Conservation (phyloP, 2,797 vertebrate species). For the Myotis planiceps region DNA sequence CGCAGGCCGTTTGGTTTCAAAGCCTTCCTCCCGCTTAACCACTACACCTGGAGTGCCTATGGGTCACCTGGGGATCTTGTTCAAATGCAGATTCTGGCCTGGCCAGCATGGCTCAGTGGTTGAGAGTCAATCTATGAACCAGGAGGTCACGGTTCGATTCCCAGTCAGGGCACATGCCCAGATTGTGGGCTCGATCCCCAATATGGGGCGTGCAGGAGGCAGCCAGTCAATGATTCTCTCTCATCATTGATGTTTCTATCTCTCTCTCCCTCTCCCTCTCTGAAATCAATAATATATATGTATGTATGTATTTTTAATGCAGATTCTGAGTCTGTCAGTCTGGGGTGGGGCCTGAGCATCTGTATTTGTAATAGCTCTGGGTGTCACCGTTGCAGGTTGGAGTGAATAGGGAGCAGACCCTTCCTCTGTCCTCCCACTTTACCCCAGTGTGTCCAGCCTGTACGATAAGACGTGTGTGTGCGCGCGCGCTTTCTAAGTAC, state of each 20-base stretch:
- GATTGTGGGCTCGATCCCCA: too few relatives aligned
- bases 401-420: background rate
- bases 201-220: too few relatives aligned
- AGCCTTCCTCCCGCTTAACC: background rate
- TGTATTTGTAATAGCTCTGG: background rate
- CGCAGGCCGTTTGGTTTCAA: background rate
- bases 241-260: too few relatives aligned
- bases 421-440: background rate
- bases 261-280: too few relatives aligned
- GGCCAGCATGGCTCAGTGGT: too few relatives aligned
- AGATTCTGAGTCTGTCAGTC: background rate
- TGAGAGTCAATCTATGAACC: too few relatives aligned
- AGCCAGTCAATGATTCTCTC: too few relatives aligned
- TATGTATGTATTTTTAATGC: background rate
- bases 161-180: too few relatives aligned
- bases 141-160: too few relatives aligned
- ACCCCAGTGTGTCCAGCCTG: background rate
- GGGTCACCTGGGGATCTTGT: background rate
- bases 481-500: background rate
- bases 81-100: background rate
- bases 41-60: rapidly evolving
- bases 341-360: background rate
- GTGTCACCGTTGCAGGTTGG: background rate
- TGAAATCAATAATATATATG: too few relatives aligned
- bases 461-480: background rate